Evolutionary conservation across 35 echinoderm and acorn worm genomes (phyloP), one percentile per base, ranked within the genome.

Genomic region (Patiria miniata): DNA sequence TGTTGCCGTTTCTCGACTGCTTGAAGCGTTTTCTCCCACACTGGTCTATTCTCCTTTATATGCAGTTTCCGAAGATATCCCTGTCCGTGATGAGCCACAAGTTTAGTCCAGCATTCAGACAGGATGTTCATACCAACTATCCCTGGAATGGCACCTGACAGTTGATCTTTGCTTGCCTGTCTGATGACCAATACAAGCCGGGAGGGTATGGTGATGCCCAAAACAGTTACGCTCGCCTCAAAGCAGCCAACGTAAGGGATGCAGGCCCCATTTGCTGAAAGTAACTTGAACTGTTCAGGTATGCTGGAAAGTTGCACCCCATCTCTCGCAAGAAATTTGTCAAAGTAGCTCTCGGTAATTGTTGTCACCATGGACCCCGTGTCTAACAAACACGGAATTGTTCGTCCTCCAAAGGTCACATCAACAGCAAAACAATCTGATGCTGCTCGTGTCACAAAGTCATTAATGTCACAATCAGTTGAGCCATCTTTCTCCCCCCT

Each of bases 361-460:
- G 61, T 68, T 47, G 42, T 47, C 22, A 68, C 21, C 61, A 68
- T 68, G 61, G 61, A 68, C n/a, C 42, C 61, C 61, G 61, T 68
- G 22, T 68, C 61, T 28, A 68, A 22, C 61, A 68, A 22, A 68
- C 61, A 68, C 1, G 61, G 61, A 21, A 68, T 1, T 7, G 61
- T 68, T 33, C n/a, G 61, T 68, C 8, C 32, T 68, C 61, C 15
- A 68, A 68, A 68, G n/a, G 32, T 2, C n/a, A 68, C 61, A 26
- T 68, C 61, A 8, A 68, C 61, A 29, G 61, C 61, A 68, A 28
- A 8, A 33, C 61, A 68, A 22, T 68, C 61, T 1, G 61, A 22
- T 68, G 61, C 61, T 68, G 61, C 61, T 68, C 61, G 1, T 68
- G 61, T 68, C 8, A 68, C 61, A 68, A 18, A 28, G 61, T 68